Conservation (phyloP, 2,888 invertebrate genomes). For the Agrochola lychnidis region DNA sequence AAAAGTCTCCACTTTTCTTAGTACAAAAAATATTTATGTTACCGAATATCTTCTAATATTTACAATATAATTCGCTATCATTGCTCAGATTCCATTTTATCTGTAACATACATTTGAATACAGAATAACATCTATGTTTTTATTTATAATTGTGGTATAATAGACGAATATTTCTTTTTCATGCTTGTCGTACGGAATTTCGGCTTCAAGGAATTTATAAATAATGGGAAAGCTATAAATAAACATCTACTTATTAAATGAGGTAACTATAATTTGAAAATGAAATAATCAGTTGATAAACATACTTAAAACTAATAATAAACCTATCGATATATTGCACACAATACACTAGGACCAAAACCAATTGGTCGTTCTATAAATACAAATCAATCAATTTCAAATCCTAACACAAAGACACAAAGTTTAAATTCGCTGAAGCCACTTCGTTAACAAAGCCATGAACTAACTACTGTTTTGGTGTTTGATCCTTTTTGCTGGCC, state of each 20-base stretch:
- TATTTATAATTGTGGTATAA: slow-evolving; percentile 86
- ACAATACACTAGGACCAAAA: slow-evolving; percentile 40
- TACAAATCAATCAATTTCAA: slow-evolving; percentile 28
- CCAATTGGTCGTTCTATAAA: slow-evolving; percentile 18
- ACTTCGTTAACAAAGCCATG: slow-evolving; percentile 72
- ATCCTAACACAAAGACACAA: slow-evolving; percentile 8
- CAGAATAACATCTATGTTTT: slow-evolving; percentile 71
- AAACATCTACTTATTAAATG: background rate
- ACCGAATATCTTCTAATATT: slow-evolving; percentile 51
- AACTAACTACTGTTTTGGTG: slow-evolving; percentile 89
- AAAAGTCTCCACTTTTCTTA: slow-evolving; percentile 43
- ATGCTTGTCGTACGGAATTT: slow-evolving; percentile 50
- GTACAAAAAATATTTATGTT: slow-evolving; percentile 66
- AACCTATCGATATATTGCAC: slow-evolving; percentile 45
- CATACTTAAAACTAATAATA: slow-evolving; percentile 23
- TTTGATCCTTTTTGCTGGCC: slow-evolving; percentile 87
- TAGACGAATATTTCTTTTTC: slow-evolving; percentile 83
- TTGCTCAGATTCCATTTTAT: slow-evolving; percentile 67
- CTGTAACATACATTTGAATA: slow-evolving; percentile 72
- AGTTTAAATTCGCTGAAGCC: slow-evolving; percentile 76
- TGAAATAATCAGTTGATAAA: slow-evolving; percentile 10
- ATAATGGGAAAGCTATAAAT: slow-evolving; percentile 7
- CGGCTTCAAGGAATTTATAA: slow-evolving; percentile 61
- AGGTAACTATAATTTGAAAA: background rate
- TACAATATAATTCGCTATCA: slow-evolving; percentile 66